Percentiles rank a stretch among this genome's conserved stretches.
phyloP scores from a whole-genome alignment of 2,113 vertebrate species.

The Chinchilla lanigera region DNA sequence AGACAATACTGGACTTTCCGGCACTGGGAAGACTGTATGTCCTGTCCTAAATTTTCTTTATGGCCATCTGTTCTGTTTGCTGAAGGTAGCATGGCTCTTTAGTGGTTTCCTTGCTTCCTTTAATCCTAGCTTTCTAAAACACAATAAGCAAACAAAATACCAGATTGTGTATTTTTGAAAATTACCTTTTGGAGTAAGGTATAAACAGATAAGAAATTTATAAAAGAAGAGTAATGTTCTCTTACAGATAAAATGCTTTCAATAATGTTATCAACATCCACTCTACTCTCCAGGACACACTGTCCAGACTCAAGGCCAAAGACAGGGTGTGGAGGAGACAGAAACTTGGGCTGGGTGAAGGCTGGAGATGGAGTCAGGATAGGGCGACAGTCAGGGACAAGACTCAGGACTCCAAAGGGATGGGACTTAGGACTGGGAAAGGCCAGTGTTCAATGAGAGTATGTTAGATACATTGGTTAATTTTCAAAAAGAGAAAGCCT shows the following conservation, averaged over 20 bases:
- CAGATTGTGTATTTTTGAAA: conserved; percentile 8
- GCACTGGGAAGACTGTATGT: not conserved
- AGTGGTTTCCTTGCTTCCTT: not conserved
- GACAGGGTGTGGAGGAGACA: not conserved
- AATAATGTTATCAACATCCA: not conserved
- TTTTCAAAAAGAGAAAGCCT: not conserved
- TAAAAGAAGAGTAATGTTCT: not conserved
- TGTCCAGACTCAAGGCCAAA: not conserved
- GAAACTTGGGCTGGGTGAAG: not conserved
- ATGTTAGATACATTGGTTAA: not conserved
- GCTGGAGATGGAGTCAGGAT: not conserved
- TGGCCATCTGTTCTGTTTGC: not conserved
- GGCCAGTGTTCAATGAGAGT: not conserved
- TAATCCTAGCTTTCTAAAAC: not conserved
- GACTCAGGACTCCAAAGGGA: not conserved
- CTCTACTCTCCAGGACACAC: not conserved
- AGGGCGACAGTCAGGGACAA: not conserved
- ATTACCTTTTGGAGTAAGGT: not conserved
- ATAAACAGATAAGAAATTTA: not conserved
- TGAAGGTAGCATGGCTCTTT: not conserved
- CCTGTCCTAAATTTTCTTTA: not conserved
- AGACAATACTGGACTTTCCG: not conserved
- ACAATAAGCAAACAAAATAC: not conserved
- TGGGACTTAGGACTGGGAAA: not conserved
- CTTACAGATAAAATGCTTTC: not conserved